Evolutionary conservation across 2,888 invertebrate species (phyloP), one percentile per base, ranked within the genome.

Genomic region (Malachius bipustulatus): DNA sequence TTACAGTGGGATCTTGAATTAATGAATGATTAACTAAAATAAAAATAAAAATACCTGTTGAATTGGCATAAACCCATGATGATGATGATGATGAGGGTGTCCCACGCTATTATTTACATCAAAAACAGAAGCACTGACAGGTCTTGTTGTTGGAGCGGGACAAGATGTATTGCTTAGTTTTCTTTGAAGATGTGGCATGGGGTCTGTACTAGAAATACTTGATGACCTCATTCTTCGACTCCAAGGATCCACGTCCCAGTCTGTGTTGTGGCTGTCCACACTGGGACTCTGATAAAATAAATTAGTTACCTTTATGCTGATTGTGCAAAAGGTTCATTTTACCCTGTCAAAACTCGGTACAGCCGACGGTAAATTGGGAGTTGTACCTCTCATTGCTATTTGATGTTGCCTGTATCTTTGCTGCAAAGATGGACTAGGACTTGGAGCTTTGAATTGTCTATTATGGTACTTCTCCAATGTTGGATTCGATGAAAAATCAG

Each of bases 361-460:
- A 16, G 58, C 45, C 14, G 55, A 51, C n/a, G 60, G 56, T 35
- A 62, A 42, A 49, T 62, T 62, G 0, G 62, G 60, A 2, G 60
- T 58, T 2, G 61, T 60, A 9, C 62, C 63, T 16, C 63, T 60
- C 63, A 69, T 69, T 9, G 65, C 63, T 19, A 69, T 63, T 54
- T 70, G 72, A 47, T 73, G 72, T 45, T 70, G 70, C 26, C 68
- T 64, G 47, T 73, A 73, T 28, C 73, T 60, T 48, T 71, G 68
- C 47, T 73, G 71, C 30, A 73, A 52, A 4, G 56, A 59, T 16
- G 60, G 58, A 47, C 61, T 62, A 2, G 60, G 57, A 40, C 54
- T 55, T 30, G 49, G 52, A 15, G 44, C 42, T 30, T 50, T 47
- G 28, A 50, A 40, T 42, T 43, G 38, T 40, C 51, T 19, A 6